Conservation (phyloP, 2,113 vertebrate species). For the Pseudorectes ferrugineus region DNA sequence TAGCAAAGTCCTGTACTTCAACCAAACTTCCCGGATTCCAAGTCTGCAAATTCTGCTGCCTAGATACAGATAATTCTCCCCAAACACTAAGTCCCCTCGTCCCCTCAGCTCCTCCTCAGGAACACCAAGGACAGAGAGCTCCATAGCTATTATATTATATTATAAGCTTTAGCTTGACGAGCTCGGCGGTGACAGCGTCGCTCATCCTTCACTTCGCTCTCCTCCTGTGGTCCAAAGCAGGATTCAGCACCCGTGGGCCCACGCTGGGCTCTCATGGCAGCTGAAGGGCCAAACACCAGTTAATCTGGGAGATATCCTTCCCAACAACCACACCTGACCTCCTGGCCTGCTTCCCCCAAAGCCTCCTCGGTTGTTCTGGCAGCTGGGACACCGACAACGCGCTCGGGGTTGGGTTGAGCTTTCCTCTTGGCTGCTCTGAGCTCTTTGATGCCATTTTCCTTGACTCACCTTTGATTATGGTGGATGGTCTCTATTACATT, state of each 20-base stretch:
- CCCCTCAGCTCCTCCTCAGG: not conserved
- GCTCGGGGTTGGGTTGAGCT: slow-evolving; percentile 49
- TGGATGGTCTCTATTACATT: slow-evolving; percentile 52
- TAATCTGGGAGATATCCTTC: slow-evolving; percentile 26
- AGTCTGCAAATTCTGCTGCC: not conserved
- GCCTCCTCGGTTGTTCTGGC: slow-evolving; percentile 14
- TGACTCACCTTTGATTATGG: slow-evolving; percentile 42
- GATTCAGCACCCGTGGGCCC: slow-evolving; percentile 20
- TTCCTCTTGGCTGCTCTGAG: slow-evolving; percentile 41
- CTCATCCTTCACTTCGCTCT: slow-evolving; percentile 34
- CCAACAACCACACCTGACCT: slow-evolving; percentile 60
- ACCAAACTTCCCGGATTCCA: not conserved
- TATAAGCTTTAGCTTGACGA: slow-evolving; percentile 20
- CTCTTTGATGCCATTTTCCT: slow-evolving; percentile 57
- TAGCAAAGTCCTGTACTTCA: not conserved
- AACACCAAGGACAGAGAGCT: not conserved
- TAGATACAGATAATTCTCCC: not conserved
- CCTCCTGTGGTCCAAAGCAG: slow-evolving; percentile 44
- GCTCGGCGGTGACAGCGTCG: not conserved
- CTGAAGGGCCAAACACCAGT: slow-evolving; percentile 52
- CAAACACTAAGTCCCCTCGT: not conserved
- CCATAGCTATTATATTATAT: not conserved
- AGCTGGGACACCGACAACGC: slow-evolving; percentile 19
- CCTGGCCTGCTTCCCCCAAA: not conserved
- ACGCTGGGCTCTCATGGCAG: not conserved